phyloP scores from a whole-genome alignment of 2,888 invertebrate genomes.

The Andrena flavipes region DNA sequence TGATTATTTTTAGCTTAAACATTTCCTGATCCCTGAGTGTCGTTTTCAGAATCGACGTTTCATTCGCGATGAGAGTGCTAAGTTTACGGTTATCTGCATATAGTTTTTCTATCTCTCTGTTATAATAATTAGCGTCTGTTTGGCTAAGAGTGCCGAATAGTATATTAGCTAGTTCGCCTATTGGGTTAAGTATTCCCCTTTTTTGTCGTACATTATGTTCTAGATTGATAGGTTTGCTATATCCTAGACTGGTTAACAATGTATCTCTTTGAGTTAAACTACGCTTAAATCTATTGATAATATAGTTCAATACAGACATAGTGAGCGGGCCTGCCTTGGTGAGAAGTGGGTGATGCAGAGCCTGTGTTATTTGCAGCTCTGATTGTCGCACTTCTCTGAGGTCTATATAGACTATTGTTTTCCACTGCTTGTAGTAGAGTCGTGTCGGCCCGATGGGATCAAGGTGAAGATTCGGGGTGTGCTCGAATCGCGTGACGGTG shows the following conservation, averaged over 20 bases:
- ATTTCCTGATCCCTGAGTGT: too few species aligned
- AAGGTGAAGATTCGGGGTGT: background rate
- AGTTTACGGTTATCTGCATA: too few species aligned
- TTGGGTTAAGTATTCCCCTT: too few species aligned
- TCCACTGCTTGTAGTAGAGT: background rate
- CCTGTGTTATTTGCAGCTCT: background rate
- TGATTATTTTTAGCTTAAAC: too few species aligned
- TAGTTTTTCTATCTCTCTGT: too few species aligned
- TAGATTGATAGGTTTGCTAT: background rate
- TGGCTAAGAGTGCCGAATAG: too few species aligned
- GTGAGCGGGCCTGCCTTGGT: background rate
- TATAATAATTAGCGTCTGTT: too few species aligned
- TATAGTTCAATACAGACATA: background rate
- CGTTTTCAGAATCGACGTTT: too few species aligned
- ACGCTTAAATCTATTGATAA: slow-evolving; percentile 1
- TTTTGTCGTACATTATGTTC: background rate
- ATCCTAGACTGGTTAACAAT: background rate
- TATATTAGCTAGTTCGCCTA: too few species aligned
- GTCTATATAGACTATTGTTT: background rate
- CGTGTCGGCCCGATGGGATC: background rate
- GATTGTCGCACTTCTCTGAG: background rate
- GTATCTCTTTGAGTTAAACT: background rate
- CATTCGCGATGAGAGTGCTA: too few species aligned
- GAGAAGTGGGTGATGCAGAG: background rate
- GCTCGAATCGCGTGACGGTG: background rate